Evolutionary conservation across 2,888 invertebrate genomes (phyloP), one percentile per base, ranked within the genome.

Genomic region (Macrostomum cliftonense): DNA sequence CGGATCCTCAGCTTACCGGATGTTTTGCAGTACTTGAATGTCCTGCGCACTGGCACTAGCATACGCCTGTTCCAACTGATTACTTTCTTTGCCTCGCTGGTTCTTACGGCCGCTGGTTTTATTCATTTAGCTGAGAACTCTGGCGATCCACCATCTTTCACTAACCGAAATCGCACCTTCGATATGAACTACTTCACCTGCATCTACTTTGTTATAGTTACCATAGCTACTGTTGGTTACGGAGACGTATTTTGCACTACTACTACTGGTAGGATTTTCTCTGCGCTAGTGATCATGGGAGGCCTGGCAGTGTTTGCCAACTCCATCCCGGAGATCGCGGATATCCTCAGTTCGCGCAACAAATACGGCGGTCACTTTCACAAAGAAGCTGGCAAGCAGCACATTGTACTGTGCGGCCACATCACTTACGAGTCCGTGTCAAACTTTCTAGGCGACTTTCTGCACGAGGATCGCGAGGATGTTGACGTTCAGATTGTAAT

Each of bases 301-400:
- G 95, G 95, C 78, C 86, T 99, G 87, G 95, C 95, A 79, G 89
- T 95, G 82, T 97, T 97, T 82, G 93, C 95, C 79, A 91, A 89
- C 80, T 93, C 91, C 83, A 89, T 97, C 77, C 95, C 95, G 75
- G 95, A 97, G 83, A 93, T 97, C 78, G 89, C 88, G 75, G 93
- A 95, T 79, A 83, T 95, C 78, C 84, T 95, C 75, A 91, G 93
- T 77, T 87, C 89, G 78, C 83, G 93, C 75, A 85, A 88, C 80
- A 91, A 93, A 79, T 95, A 93, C 79, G 89, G 89, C 78, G 95
- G 95, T 77, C 83, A 86, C 76, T 95, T 91, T 82, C 88, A 79
- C 83, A 91, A 93, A 79, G 95, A 95, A 80, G 85, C 88, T 78
- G 93, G 93, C 79, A 89, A 89, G 84, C 88, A 89, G 89, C 97